Conservation (phyloP, 2,113 vertebrate genomes). For the Varanus komodoensis region DNA sequence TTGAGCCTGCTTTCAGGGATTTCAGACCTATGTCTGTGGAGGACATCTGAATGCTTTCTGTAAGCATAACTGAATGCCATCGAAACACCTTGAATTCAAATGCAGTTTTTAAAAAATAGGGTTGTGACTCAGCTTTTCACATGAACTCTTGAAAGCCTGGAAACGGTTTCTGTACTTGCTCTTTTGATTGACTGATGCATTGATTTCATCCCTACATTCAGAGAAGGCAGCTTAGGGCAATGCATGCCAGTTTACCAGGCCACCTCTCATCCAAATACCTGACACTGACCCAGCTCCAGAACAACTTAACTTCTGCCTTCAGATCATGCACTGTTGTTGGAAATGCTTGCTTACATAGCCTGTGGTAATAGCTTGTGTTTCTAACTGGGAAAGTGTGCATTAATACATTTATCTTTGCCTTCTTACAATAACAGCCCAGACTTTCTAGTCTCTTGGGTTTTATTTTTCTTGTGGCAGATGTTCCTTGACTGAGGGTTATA, state of each 20-base stretch:
- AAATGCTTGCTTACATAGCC: background rate
- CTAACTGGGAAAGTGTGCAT: background rate
- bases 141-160: too few species aligned
- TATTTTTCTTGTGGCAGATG: background rate
- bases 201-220: background rate
- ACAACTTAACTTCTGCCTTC: background rate
- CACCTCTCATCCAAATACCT: background rate
- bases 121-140: background rate
- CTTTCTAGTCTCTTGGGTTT: background rate
- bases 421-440: background rate
- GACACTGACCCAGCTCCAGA: background rate
- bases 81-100: background rate
- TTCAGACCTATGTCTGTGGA: background rate
- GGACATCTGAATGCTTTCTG: background rate
- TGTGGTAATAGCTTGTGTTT: background rate
- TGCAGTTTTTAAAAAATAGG: background rate
- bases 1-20: background rate
- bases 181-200: background rate
- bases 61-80: background rate
- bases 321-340: background rate
- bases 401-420: background rate
- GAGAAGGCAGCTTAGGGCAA: background rate
- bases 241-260: background rate
- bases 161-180: background rate
- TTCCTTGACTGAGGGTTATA: background rate